phyloP scores from a whole-genome alignment of 2,888 invertebrate genomes.

The Byasa hedistus region DNA sequence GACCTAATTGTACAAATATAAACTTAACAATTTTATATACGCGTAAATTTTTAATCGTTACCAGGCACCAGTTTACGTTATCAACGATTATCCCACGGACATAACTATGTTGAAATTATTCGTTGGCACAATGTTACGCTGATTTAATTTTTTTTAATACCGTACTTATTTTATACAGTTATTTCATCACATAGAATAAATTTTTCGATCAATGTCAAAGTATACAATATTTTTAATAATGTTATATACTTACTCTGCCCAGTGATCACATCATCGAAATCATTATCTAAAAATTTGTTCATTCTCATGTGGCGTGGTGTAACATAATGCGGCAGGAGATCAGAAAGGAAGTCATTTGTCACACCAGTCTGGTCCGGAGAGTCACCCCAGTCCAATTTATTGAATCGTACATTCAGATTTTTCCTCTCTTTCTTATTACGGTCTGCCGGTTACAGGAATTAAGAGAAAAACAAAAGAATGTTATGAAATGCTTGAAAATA shows the following conservation, averaged over 20 bases:
- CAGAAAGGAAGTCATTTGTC: constrained; percentile 66
- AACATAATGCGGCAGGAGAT: constrained; percentile 70
- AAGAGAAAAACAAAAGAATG: neutral
- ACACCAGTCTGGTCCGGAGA: constrained; percentile 40
- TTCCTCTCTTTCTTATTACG: constrained; percentile 53
- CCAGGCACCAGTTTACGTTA: too few relatives aligned
- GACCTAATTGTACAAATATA: too few relatives aligned
- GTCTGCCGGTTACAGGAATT: constrained; percentile 34
- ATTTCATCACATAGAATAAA: neutral
- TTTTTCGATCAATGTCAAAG: neutral
- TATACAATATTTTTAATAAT: neutral
- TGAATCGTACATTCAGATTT: constrained; percentile 43
- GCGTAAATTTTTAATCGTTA: too few relatives aligned
- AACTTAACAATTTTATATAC: too few relatives aligned
- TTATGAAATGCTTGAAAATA: neutral
- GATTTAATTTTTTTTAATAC: too few relatives aligned
- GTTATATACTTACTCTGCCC: constrained; percentile 42
- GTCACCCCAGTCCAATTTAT: constrained; percentile 59
- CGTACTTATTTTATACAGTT: too few relatives aligned
- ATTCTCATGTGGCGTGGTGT: constrained; percentile 63
- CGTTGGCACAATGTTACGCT: too few relatives aligned
- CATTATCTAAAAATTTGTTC: constrained; percentile 54
- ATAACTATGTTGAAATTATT: too few relatives aligned
- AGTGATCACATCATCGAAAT: constrained; percentile 68
- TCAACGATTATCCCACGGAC: too few relatives aligned